Evolutionary conservation across 2,888 invertebrate genomes (phyloP).

Genomic region (Metallyticus violacea): DNA sequence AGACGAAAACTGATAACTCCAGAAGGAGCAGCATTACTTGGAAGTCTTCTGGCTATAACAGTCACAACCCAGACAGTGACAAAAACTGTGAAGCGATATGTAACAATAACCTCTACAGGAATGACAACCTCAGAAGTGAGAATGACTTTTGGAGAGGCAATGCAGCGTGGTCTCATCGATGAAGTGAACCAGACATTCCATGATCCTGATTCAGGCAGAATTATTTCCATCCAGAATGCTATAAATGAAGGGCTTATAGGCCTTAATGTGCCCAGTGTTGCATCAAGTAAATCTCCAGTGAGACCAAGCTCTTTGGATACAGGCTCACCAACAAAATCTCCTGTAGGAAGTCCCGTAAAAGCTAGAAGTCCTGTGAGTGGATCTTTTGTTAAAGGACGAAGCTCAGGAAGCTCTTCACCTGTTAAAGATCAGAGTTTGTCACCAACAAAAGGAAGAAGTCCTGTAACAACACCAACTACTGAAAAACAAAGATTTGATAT

Average conservation of each 20-base stretch:
- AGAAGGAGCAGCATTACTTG: conserved; percentile 81
- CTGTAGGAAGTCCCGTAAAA: not conserved
- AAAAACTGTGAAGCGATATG: conserved; percentile 77
- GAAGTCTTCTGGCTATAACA: conserved; percentile 82
- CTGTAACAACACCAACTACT: conserved; percentile 13
- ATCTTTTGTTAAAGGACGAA: not conserved
- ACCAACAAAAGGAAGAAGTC: conserved; percentile 23
- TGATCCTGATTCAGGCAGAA: conserved; percentile 44
- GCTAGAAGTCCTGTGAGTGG: not conserved
- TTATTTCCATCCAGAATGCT: conserved; percentile 44
- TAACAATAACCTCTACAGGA: conserved; percentile 70
- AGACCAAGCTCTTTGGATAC: not conserved
- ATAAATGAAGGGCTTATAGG: conserved; percentile 39
- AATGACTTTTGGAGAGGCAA: conserved; percentile 75
- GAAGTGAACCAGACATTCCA: conserved; percentile 68
- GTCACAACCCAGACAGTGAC: conserved; percentile 85
- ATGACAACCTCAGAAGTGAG: conserved; percentile 40
- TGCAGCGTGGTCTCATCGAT: conserved; percentile 75
- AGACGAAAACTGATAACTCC: conserved; percentile 80
- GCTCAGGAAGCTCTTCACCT: conserved; percentile 22
- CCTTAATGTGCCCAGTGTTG: not conserved
- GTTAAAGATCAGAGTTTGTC: conserved; percentile 34
- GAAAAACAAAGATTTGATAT: conserved; percentile 11
- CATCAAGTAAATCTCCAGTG: conserved; percentile 11
- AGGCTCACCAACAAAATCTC: conserved; percentile 1